Evolutionary conservation across 2,888 invertebrate species (phyloP).

Genomic region (Lasiommata megera): DNA sequence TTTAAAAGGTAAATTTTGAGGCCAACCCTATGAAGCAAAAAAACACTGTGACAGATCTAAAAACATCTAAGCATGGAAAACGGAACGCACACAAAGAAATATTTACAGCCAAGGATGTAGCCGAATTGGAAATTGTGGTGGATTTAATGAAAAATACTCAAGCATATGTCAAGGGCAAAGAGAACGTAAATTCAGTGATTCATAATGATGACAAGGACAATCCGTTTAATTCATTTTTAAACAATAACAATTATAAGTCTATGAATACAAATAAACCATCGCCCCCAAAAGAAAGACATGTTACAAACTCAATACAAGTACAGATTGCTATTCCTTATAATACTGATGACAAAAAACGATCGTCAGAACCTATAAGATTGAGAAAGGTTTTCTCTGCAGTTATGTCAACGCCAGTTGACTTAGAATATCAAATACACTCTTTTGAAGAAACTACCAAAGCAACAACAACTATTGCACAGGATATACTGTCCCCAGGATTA

Average conservation of each 20-base stretch:
- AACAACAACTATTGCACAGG: slow-evolving; percentile 11
- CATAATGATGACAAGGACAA: too few relatives aligned
- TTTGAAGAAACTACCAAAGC: slow-evolving; percentile 38
- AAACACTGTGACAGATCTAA: background rate
- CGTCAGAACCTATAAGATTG: slow-evolving; percentile 42
- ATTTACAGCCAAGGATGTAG: slow-evolving; percentile 59
- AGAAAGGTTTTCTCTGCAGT: slow-evolving; percentile 60
- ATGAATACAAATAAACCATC: slow-evolving; percentile 2
- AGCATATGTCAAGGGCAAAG: slow-evolving; percentile 34
- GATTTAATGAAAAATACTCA: slow-evolving; percentile 51
- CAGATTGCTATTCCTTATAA: slow-evolving; percentile 56
- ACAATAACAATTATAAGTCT: background rate
- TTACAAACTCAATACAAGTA: slow-evolving; percentile 56
- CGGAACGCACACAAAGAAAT: slow-evolving; percentile 37
- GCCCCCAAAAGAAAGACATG: slow-evolving; percentile 12
- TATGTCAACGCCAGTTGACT: slow-evolving; percentile 59
- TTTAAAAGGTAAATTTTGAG: background rate
- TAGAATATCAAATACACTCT: slow-evolving; percentile 60
- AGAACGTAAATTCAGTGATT: too few relatives aligned
- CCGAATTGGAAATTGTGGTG: slow-evolving; percentile 58
- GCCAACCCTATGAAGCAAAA: background rate
- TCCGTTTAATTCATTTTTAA: slow-evolving; percentile 7
- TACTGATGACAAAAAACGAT: slow-evolving; percentile 43
- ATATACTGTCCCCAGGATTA: slow-evolving; percentile 47
- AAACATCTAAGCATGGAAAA: slow-evolving; percentile 26